These are phyloP conservation scores for Menidia menidia DNA, from an alignment of 2,797 vertebrate genomes.

Conservation along the genomic window DNA sequence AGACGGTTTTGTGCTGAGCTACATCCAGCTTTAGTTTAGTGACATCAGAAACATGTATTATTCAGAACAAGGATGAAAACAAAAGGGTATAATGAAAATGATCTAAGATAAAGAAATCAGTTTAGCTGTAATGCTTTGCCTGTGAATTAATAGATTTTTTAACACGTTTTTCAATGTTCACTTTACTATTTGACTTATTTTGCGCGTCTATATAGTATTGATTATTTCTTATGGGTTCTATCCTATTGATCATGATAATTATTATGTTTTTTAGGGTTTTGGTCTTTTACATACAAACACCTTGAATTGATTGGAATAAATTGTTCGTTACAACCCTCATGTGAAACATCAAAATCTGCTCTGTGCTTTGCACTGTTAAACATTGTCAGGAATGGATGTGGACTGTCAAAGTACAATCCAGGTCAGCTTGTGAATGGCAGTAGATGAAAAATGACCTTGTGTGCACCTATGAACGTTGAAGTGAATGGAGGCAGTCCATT, in stretches of 20 bases:
- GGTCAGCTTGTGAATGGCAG: slow-evolving; percentile 2
- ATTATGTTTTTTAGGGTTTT: not conserved
- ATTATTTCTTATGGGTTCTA: not conserved
- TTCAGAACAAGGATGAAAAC: slow-evolving; percentile 32
- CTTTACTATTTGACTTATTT: not conserved
- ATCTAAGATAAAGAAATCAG: not conserved
- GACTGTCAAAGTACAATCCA: slow-evolving; percentile 1
- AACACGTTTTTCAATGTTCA: not conserved
- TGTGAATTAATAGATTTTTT: not conserved
- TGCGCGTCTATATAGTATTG: not conserved
- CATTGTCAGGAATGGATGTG: not conserved
- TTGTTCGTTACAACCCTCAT: not conserved
- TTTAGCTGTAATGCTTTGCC: not conserved
- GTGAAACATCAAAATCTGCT: not conserved
- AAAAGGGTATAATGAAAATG: not conserved
- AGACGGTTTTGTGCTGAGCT: slow-evolving; percentile 30
- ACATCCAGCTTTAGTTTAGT: slow-evolving; percentile 30
- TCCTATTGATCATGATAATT: not conserved
- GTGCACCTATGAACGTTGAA: slow-evolving; percentile 26
- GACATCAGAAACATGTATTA: slow-evolving; percentile 46
- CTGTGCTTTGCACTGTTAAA: not conserved
- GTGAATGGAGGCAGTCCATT: slow-evolving; percentile 9
- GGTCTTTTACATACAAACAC: not conserved
- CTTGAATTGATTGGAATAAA: not conserved
- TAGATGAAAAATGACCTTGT: slow-evolving; percentile 15